Percentiles rank a stretch among this genome's conserved stretches.
phyloP scores from a whole-genome alignment of 2,888 invertebrate genomes.

The Lydus trimaculatus region DNA sequence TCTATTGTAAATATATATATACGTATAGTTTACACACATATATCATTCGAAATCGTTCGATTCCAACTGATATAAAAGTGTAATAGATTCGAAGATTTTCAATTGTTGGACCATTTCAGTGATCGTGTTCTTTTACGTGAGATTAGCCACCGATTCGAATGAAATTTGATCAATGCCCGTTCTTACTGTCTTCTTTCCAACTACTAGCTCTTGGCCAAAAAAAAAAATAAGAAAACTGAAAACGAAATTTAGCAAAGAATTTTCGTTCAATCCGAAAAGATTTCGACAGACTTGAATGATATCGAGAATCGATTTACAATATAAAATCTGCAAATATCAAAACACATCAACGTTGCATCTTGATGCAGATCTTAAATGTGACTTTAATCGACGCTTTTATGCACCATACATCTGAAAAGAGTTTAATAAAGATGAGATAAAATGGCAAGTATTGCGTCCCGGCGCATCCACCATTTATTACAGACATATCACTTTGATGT shows the following conservation, averaged over 20 bases:
- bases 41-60: not conserved
- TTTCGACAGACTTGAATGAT: no score
- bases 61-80: not conserved
- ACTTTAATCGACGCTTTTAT: not conserved
- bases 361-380: no score
- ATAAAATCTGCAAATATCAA: no score
- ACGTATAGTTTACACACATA: no score
- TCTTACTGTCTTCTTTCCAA: not conserved
- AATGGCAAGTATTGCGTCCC: not conserved
- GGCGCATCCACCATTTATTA: not conserved
- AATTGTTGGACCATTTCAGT: not conserved
- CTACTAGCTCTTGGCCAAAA: no score
- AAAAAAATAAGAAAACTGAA: no score
- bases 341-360: no score
- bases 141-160: slow-evolving; percentile 10
- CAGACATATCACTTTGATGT: not conserved
- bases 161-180: slow-evolving; percentile 11
- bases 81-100: not conserved
- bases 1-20: not conserved
- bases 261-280: no score
- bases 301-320: no score
- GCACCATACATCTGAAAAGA: not conserved
- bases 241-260: no score
- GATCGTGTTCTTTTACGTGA: slow-evolving; percentile 9
- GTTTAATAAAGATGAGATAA: not conserved